These are phyloP conservation scores for Phodopus roborovskii DNA, from an alignment of 2,113 vertebrate species.

Conservation along the genomic window DNA sequence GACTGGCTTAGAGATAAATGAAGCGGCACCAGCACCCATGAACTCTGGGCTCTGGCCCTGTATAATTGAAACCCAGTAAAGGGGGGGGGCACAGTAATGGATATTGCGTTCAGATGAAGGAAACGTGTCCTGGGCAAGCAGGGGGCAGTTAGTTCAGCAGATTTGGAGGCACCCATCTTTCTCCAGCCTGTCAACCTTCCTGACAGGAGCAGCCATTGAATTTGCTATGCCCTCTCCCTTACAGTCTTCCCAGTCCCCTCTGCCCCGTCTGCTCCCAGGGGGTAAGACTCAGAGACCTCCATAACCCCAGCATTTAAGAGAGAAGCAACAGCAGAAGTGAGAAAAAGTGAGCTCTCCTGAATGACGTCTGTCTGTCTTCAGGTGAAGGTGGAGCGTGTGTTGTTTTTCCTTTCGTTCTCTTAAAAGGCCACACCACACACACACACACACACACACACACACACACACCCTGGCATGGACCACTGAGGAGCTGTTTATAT, in stretches of 20 bases:
- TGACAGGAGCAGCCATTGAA: conserved; percentile 81
- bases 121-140: conserved; percentile 85
- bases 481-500: neutral
- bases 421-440: neutral
- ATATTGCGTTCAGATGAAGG: conserved; percentile 83
- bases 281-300: neutral
- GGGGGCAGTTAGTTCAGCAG: conserved; percentile 88
- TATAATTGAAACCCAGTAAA: conserved; percentile 85
- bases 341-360: neutral
- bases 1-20: conserved; percentile 37
- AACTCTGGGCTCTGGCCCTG: conserved; percentile 46
- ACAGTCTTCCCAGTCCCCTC: conserved; percentile 52
- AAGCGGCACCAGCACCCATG: neutral
- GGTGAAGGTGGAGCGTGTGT: neutral
- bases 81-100: conserved; percentile 84
- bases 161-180: conserved; percentile 82
- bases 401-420: neutral
- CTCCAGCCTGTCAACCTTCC: conserved; percentile 84
- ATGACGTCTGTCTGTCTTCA: neutral
- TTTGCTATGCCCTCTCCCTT: conserved; percentile 68
- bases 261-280: neutral
- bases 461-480: neutral
- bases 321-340: neutral
- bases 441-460: neutral
- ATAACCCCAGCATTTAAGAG: neutral